Base-by-base conservation (phyloP, 2,797 vertebrate species). In the Dicrostonyx torquatus region DNA sequence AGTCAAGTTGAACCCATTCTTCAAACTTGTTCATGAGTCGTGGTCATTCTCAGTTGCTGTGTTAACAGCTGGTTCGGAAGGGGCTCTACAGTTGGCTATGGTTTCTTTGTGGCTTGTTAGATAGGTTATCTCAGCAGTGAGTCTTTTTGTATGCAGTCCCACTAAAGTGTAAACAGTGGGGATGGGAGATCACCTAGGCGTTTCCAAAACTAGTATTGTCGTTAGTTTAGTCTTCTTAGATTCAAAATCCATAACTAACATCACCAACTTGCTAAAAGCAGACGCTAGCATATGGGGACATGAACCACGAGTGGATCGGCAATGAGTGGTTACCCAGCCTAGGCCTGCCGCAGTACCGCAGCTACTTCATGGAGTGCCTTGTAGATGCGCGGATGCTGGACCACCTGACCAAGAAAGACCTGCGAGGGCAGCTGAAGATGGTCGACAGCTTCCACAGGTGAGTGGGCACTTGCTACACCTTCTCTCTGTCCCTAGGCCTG, bases 281-380 rank as follows among this genome's bases (percentile, higher is more conserved):
- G 99, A 99, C 99, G 0, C 95, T 99, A 78, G 99, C 99, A 0
- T 99, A 99, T 0, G 99, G 99, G 31, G 99, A 99, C 97, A 99
- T 99, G 99, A 99, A 99, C 98, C 99, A 99, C 0, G 99, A 99
- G 98, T 99, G 99, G 99, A 99, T 99, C 0, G 99, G 99, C 78
- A 99, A 99, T 0, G 99, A 99, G 97, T 99, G 99, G 99, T 98
- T 99, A 85, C 99, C 99, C 24, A 99, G 99, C 84, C 98, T 99
- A 95, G 99, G 99, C 10, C 97, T 99, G 77, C 99, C 99, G 0
- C 99, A 99, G 98, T 99, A 99, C 97, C 99, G 99, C 78, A 99
- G 99, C 96, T 99, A 99, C 96, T 99, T 99, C 98, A 99, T 99
- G 99, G 99, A 99, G 97, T 99, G 99, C 92, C 99, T 99, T 75